phyloP scores from a whole-genome alignment of 2,888 invertebrate genomes.

The Cancer borealis region DNA sequence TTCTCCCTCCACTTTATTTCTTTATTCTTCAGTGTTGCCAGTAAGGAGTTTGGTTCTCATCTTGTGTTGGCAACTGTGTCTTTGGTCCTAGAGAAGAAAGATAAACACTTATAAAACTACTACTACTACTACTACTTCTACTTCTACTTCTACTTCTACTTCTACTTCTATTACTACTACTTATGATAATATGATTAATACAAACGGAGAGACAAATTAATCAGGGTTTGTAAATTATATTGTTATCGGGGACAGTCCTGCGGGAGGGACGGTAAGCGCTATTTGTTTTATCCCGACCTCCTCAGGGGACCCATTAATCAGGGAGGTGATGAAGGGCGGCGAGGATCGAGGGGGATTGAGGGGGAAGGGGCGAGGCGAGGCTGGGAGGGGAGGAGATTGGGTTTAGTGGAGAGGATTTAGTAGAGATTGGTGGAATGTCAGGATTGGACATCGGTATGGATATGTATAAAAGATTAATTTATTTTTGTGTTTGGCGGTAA shows the following conservation, averaged over 20 bases:
- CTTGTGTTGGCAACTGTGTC: neutral
- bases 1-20: neutral
- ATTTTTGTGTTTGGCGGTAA: neutral
- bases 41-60: neutral
- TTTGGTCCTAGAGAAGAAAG: neutral
- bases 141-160: neutral
- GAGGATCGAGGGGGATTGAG: neutral
- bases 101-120: neutral
- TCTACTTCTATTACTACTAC: neutral
- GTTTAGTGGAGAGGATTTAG: neutral
- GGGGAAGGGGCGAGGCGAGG: neutral
- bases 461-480: neutral
- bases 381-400: neutral
- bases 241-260: conserved; percentile 21
- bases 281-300: conserved; percentile 2
- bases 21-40: conserved; percentile 21
- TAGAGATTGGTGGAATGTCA: neutral
- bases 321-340: conserved; percentile 1
- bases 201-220: neutral
- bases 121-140: neutral
- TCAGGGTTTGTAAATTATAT: neutral
- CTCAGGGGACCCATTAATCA: conserved; percentile 19
- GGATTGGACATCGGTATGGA: neutral
- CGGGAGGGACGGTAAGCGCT: conserved; percentile 6
- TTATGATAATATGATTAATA: neutral